A percentile compares a stretch with the other conserved stretches of the same genome.
These are phyloP conservation scores for Neofelis nebulosa DNA, from an alignment of 2,113 vertebrate genomes.

Conservation along the genomic window DNA sequence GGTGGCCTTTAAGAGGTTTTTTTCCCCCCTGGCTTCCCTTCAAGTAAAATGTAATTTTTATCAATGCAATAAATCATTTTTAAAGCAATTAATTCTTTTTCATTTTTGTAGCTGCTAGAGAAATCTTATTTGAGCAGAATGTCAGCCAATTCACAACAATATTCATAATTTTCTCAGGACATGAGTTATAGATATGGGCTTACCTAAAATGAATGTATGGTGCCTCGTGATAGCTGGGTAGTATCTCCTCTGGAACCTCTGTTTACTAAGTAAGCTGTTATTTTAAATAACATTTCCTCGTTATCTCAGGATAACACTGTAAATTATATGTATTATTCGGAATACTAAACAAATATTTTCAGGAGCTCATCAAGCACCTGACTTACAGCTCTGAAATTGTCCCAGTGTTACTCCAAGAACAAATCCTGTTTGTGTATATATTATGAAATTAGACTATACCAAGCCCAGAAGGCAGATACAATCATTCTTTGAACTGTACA, in stretches of 20 bases:
- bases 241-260: conserved; percentile 36
- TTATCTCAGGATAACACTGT: conserved; percentile 74
- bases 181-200: conserved; percentile 51
- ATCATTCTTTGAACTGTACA: conserved; percentile 78
- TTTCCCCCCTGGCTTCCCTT: not conserved
- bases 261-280: conserved; percentile 49
- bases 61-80: conserved; percentile 43
- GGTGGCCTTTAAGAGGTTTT: not conserved
- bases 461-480: conserved; percentile 71
- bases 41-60: conserved; percentile 64
- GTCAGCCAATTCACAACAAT: conserved; percentile 55
- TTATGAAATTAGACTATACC: conserved; percentile 67
- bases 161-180: conserved; percentile 63
- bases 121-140: conserved; percentile 68
- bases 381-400: conserved; percentile 75
- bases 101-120: conserved; percentile 46
- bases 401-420: conserved; percentile 65
- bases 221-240: conserved; percentile 22
- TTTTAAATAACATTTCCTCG: conserved; percentile 61
- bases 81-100: conserved; percentile 70
- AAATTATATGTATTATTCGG: conserved; percentile 75
- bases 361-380: conserved; percentile 74
- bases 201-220: conserved; percentile 56
- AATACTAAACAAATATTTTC: conserved; percentile 81
- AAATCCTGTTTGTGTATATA: conserved; percentile 73